Evolutionary conservation across 2,888 invertebrate genomes (phyloP), one percentile per base, ranked within the genome.

Genomic region (Agrochola circellaris): DNA sequence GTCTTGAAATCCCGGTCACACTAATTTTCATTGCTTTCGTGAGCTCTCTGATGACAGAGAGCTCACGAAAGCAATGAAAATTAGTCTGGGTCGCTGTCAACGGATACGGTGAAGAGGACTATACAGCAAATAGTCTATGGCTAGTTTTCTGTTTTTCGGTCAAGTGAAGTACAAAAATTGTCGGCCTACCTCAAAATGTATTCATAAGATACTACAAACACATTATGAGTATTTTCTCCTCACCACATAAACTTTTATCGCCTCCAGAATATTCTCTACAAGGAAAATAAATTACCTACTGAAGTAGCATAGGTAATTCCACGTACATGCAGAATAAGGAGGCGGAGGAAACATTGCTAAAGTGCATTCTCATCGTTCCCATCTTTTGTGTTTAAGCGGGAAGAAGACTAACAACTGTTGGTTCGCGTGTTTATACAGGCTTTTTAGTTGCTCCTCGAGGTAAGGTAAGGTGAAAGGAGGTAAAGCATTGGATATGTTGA

Each of bases 361-460:
- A 90, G 90, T 90, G 89, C 90, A 89, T 90, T 90, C 89, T 87
- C 86, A 83, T 84, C 86, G 86, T 82, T 83, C 84, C 87, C 85
- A 87, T 87, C 91, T 85, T 90, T 89, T 90, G 90, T 90, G 86
- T 90, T 90, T 80, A 82, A 87, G 83, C 82, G 87, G 86, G 84
- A 83, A 81, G 87, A 81, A 84, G 81, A 81, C 87, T 83, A 86
- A 86, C 87, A 87, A 89, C 85, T 82, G 88, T 84, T 86, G 85
- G 87, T 86, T 84, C 82, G 80, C 81, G 73, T 85, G 82, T 81
- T 79, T 78, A 76, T 73, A 84, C 81, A 77, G 73, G 75, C 80
- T 81, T 85, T 85, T 81, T 84, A 80, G 68, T 81, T 34, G n/a
- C 0, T 73, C 6, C 73, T 73, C 61, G 58, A 60, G 54, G 65